phyloP scores from a whole-genome alignment of 2,888 invertebrate genomes.

The Coleophora deauratella region DNA sequence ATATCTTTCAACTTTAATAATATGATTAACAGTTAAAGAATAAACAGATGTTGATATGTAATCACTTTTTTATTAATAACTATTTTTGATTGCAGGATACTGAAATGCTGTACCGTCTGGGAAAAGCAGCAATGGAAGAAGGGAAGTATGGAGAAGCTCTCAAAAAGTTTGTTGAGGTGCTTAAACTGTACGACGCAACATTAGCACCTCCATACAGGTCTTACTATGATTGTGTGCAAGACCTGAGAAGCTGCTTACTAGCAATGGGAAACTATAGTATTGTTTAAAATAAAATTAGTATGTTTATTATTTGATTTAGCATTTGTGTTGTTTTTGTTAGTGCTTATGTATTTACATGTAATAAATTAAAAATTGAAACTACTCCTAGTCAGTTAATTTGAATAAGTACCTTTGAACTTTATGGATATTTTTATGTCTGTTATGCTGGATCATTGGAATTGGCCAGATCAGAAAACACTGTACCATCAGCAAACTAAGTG shows the following conservation, averaged over 20 bases:
- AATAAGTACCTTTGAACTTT: no score
- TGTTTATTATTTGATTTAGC: background rate
- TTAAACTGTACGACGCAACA: slow-evolving; percentile 79
- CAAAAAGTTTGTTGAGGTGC: slow-evolving; percentile 76
- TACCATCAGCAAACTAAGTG: no score
- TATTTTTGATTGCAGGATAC: slow-evolving; percentile 73
- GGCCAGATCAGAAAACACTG: no score
- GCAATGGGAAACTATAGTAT: slow-evolving; percentile 76
- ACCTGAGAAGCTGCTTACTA: slow-evolving; percentile 79
- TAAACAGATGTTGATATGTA: no score
- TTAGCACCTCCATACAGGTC: slow-evolving; percentile 83
- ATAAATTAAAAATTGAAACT: no score
- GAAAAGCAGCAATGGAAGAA: slow-evolving; percentile 74
- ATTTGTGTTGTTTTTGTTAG: background rate
- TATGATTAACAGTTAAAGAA: no score
- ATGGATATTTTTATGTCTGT: no score
- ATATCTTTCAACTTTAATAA: background rate
- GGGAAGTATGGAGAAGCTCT: slow-evolving; percentile 78
- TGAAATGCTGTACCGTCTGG: slow-evolving; percentile 78
- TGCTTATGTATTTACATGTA: no score
- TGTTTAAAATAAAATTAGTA: slow-evolving; percentile 19
- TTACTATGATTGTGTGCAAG: slow-evolving; percentile 83
- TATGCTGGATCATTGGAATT: no score
- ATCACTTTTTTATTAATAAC: background rate
- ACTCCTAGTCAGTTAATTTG: no score